These are phyloP conservation scores for Neoniphon sammara DNA, from an alignment of 2,797 vertebrate genomes.

Conservation along the genomic window DNA sequence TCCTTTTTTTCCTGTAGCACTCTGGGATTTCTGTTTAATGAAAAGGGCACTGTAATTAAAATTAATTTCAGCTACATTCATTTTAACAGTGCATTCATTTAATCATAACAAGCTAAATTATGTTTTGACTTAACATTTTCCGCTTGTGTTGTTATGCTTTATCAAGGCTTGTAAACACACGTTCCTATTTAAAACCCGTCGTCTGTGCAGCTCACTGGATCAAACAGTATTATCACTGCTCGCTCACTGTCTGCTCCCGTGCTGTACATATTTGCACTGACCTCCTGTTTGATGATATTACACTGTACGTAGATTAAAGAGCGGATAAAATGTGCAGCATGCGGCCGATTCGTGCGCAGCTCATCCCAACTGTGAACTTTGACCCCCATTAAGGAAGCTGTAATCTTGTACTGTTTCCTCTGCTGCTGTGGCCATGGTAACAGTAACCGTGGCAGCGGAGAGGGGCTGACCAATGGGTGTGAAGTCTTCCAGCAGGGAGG, in stretches of 20 bases:
- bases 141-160: too few relatives aligned
- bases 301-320: background rate
- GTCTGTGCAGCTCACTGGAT: too few relatives aligned
- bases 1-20: too few relatives aligned
- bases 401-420: constrained; percentile 55
- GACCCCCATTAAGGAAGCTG: constrained; percentile 51
- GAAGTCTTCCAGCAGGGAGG: background rate
- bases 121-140: too few relatives aligned
- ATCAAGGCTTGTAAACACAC: too few relatives aligned
- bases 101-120: too few relatives aligned
- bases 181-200: too few relatives aligned
- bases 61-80: too few relatives aligned
- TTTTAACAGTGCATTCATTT: too few relatives aligned
- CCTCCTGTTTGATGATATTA: background rate
- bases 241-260: background rate
- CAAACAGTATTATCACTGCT: background rate
- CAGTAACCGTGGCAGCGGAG: constrained; percentile 43
- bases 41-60: too few relatives aligned
- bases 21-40: too few relatives aligned
- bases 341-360: constrained; percentile 34
- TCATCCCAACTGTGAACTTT: constrained; percentile 50
- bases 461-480: constrained; percentile 28
- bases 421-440: constrained; percentile 61
- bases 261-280: background rate
- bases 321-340: constrained; percentile 5